Base-by-base conservation (phyloP, 2,888 invertebrate genomes). In the Tetanocera ferruginea region DNA sequence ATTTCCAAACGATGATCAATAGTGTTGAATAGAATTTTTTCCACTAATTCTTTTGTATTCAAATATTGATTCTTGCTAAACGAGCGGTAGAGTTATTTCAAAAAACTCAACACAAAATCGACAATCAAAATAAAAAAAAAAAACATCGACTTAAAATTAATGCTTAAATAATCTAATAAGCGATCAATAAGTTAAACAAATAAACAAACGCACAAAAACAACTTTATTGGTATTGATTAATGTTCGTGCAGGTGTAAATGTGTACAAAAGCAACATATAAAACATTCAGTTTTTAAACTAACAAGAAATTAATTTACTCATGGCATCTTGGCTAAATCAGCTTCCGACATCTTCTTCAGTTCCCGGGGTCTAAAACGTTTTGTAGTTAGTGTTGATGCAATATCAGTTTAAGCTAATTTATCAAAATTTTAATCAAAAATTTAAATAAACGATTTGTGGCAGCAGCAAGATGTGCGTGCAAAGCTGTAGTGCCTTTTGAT, bases 161-260 rank as follows among this genome's bases (percentile, higher is more conserved):
- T 43, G 73, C 60, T 43, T 11, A 62, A 43, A 73, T 43, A 73
- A 31, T 43, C 43, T 43, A 19, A 60, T 60, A 60, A 23, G 31
- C 43, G 43, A 73, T 73, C 57, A 60, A 60, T 49, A 73, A 60
- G 23, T n/a, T 60, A 73, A 73, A 71, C 34, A 71, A 9, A 52
- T 31, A 57, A 19, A 60, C 60, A 55, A 55, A 2, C 19, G 23
- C 14, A 55, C 1, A 60, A 28, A 60, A 17, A 60, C 60, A 57
- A 57, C 57, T 25, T 25, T 37, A 69, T 23, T 69, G 19, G 11
- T 49, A 49, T 43, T 43, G 43, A 69, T 69, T 43, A 69, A 69
- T 69, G 23, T 69, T 69, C 49, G 49, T 19, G 8, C 37, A 5
- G 28, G 25, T 28, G 4, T 67, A 31, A 4, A 67, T 25, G 55